A percentile compares a stretch with the other conserved stretches of the same genome.
phyloP scores from a whole-genome alignment of 2,797 vertebrate species.

The Halcyon chelicuti region DNA sequence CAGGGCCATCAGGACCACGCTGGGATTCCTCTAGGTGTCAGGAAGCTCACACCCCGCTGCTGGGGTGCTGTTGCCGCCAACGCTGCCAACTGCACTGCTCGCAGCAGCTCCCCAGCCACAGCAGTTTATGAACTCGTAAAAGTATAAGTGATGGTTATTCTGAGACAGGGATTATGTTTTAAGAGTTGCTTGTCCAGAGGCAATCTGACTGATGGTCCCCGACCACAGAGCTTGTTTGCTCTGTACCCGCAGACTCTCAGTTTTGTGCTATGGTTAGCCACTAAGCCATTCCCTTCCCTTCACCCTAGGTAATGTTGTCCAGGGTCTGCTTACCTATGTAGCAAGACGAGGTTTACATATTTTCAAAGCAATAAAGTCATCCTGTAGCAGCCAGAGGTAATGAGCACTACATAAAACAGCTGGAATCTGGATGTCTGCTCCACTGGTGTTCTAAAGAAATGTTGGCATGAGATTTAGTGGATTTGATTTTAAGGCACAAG shows the following conservation, averaged over 20 bases:
- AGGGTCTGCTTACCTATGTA: not conserved
- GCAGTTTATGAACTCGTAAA: not conserved
- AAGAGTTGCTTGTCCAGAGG: not conserved
- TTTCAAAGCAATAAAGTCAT: not conserved
- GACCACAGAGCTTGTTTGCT: not conserved
- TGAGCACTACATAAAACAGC: not conserved
- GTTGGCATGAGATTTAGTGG: not conserved
- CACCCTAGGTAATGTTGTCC: not conserved
- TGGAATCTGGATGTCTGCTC: not conserved
- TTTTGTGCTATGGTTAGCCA: not conserved
- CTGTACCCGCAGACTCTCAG: not conserved
- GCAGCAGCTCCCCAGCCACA: not conserved
- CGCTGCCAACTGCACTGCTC: accelerated
- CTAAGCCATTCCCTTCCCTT: not conserved
- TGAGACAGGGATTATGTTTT: not conserved
- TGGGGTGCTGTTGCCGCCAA: accelerated
- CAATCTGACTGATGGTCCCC: not conserved
- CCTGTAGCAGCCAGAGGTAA: not conserved
- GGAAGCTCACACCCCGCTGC: accelerated
- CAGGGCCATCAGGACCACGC: not conserved
- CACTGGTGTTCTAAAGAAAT: not conserved
- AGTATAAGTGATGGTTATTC: not conserved
- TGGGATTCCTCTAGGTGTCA: conserved; percentile 56
- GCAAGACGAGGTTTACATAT: not conserved
- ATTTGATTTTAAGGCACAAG: not conserved